A percentile compares a stretch with the other conserved stretches of the same genome.
Evolutionary conservation across 92 coral and sea anemone genomes (phyloP).

Genomic region (Parazoanthus darwini): DNA sequence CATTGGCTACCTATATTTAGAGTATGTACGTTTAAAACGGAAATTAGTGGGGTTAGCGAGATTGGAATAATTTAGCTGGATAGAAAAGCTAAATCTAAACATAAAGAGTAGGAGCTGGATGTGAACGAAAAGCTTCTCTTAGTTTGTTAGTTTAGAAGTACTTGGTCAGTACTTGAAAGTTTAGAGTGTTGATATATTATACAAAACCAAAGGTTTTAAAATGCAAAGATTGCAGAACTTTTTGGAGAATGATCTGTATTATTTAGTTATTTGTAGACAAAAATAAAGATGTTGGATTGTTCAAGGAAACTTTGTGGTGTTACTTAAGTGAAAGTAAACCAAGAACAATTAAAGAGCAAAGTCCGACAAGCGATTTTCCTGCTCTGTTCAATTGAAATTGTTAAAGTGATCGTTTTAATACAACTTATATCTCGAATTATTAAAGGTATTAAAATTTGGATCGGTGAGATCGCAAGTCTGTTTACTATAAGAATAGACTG

Average conservation of each 20-base stretch:
- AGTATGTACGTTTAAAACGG: too few species aligned
- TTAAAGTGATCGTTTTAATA: not conserved
- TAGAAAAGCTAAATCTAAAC: not conserved
- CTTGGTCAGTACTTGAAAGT: not conserved
- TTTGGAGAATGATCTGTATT: too few species aligned
- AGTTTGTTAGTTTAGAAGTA: not conserved
- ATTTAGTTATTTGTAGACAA: not conserved
- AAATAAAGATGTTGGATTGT: slow-evolving; percentile 2
- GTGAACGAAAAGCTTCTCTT: not conserved
- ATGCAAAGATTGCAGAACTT: too few species aligned
- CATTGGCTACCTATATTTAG: too few species aligned
- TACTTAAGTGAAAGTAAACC: not conserved
- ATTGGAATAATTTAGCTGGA: too few species aligned
- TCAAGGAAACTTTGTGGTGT: not conserved
- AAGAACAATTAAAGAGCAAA: not conserved
- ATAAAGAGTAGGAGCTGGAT: not conserved
- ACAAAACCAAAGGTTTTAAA: too few species aligned
- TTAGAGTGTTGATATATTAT: too few species aligned
- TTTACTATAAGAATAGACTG: too few species aligned
- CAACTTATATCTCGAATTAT: not conserved
- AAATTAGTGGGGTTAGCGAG: too few species aligned
- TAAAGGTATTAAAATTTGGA: too few species aligned
- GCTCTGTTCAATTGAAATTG: not conserved
- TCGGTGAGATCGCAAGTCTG: too few species aligned
- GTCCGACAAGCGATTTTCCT: too few species aligned